phyloP scores from a whole-genome alignment of 2,113 vertebrate species.

The Atlantisia rogersi region DNA sequence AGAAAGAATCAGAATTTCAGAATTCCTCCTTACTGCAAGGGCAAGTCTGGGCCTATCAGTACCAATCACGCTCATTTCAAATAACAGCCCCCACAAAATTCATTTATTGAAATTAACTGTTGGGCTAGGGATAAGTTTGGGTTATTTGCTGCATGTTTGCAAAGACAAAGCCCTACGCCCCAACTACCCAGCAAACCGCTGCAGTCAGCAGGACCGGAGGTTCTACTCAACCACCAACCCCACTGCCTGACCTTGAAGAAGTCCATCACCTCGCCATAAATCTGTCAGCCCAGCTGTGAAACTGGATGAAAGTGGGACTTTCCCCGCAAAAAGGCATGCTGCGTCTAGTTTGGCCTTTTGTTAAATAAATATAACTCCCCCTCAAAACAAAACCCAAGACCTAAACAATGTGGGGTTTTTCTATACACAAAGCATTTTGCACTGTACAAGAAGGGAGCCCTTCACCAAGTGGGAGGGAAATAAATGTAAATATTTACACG shows the following conservation, averaged over 20 bases:
- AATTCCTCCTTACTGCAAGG: background rate
- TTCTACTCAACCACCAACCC: background rate
- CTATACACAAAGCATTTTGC: background rate
- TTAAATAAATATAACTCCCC: slow-evolving; percentile 41
- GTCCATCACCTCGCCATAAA: slow-evolving; percentile 4
- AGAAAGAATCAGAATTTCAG: background rate
- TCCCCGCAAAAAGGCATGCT: background rate
- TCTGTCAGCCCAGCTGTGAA: background rate
- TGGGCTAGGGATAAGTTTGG: background rate
- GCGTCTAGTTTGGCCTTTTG: background rate
- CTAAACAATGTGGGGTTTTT: background rate
- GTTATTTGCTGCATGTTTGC: background rate
- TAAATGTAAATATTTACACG: slow-evolving; percentile 51
- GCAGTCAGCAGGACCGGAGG: background rate
- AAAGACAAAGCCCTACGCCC: background rate
- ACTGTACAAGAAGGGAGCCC: slow-evolving; percentile 10
- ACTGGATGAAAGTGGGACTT: background rate
- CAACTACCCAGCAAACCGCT: background rate
- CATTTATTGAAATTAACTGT: background rate
- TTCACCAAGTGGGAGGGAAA: slow-evolving; percentile 38
- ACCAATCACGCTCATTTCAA: background rate
- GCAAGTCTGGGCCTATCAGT: background rate
- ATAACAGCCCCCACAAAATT: background rate
- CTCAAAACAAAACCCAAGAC: background rate
- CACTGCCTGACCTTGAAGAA: background rate